Percentiles rank a stretch among this genome's conserved stretches.
These are phyloP conservation scores for Myrmecophaga tridactyla DNA, from an alignment of 2,113 vertebrate species.

Conservation along the genomic window DNA sequence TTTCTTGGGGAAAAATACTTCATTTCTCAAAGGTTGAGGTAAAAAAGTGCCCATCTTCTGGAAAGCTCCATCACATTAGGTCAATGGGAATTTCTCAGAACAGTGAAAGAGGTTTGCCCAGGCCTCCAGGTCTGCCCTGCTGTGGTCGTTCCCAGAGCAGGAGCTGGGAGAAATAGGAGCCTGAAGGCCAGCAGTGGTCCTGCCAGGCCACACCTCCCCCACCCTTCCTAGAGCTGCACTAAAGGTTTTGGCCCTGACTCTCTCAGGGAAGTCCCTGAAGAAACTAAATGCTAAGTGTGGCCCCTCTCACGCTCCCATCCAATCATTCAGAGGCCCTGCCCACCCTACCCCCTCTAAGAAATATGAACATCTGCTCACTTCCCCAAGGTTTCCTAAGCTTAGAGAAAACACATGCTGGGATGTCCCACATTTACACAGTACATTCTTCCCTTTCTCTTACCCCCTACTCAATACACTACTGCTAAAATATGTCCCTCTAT, in stretches of 20 bases:
- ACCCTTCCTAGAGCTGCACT: background rate
- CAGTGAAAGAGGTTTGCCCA: background rate
- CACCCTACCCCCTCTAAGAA: background rate
- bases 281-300: background rate
- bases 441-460: background rate
- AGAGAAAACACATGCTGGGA: background rate
- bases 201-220: background rate
- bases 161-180: background rate
- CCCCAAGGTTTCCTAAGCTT: background rate
- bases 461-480: background rate
- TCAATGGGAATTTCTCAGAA: background rate
- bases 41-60: background rate
- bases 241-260: background rate
- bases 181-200: background rate
- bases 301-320: background rate
- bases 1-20: slow-evolving; percentile 48
- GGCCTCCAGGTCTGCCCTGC: too few relatives aligned
- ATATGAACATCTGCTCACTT: background rate
- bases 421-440: too few relatives aligned
- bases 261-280: background rate
- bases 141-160: background rate
- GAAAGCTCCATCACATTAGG: background rate
- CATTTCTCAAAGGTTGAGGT: background rate
- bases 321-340: background rate
- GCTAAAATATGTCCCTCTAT: background rate